Base-by-base conservation (phyloP, 2,888 invertebrate genomes). In the Rhagonycha fulva region DNA sequence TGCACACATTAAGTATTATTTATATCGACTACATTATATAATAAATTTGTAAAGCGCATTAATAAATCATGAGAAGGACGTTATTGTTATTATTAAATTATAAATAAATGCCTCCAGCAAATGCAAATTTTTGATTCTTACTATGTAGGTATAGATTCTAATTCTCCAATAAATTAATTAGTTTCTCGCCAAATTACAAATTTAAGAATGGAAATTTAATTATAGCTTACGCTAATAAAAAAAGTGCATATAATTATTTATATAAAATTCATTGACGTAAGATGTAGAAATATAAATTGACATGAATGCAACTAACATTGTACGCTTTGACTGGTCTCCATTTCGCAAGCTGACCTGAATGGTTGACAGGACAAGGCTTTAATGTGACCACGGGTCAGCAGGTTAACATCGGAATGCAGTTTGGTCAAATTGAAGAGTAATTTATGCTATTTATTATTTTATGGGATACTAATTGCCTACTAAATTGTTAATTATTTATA, bases 271-370 rank as follows among this genome's bases (percentile, higher is more conserved):
- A 47, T 47, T 47, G 47, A 62, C 62, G 14, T 62, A 30, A 66
- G 63, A 66, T 66, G 63, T 66, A 66, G 63, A 66, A 66, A 66
- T 66, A 66, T 62, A 62, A 24, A 66, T 24, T 24, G 62, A 62
- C 71, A 66, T 73, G 73, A 73, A 76, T 76, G 73, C 76, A 71
- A 70, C 14, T 63, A 74, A 66, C 74, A 68, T 76, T 76, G 61
- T 73, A 67, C 19, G 67, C 60, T 68, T 74, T 76, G 77, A 72
- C 78, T 74, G 71, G 79, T 76, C 78, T 76, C 74, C 72, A 70
- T 81, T 81, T 79, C 80, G 80, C 81, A 81, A 81, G 78, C 30
- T 72, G 81, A 81, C 81, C 81, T 80, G 79, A 81, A 81, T 81
- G 81, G 78, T 72, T 80, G 80, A 81, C 81, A 80, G 79, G 75